These are phyloP conservation scores for Epinephelus moara DNA, from an alignment of 2,113 vertebrate genomes.

Conservation along the genomic window DNA sequence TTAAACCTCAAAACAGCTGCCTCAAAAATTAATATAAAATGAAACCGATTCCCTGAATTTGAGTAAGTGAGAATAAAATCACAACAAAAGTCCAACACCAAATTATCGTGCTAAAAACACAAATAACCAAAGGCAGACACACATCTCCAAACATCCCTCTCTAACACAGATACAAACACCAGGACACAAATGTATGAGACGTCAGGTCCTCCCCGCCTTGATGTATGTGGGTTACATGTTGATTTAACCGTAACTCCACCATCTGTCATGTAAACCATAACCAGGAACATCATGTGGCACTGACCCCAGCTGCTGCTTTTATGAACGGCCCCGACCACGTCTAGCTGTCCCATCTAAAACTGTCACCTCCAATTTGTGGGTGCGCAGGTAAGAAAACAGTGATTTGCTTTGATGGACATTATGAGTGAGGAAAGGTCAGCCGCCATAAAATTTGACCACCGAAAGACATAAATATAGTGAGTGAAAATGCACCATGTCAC, in stretches of 20 bases:
- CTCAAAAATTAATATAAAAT: background rate
- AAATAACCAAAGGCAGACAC: background rate
- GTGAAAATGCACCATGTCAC: background rate
- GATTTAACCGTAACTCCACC: constrained; percentile 46
- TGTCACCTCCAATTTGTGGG: constrained; percentile 63
- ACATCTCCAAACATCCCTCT: background rate
- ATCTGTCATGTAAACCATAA: constrained; percentile 63
- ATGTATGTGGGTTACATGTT: constrained; percentile 45
- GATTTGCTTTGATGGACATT: constrained; percentile 46
- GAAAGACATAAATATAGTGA: constrained; percentile 25
- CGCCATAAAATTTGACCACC: constrained; percentile 54
- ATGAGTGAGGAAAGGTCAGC: constrained; percentile 50
- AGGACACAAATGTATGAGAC: background rate
- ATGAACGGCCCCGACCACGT: constrained; percentile 34
- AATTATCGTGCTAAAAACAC: background rate
- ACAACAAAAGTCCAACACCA: background rate
- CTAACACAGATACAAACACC: background rate
- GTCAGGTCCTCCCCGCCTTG: background rate
- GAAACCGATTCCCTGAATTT: background rate
- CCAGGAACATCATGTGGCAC: constrained; percentile 21
- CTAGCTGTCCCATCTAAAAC: constrained; percentile 43
- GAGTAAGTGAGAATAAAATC: background rate
- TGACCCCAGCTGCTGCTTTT: constrained; percentile 60
- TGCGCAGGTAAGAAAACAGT: constrained; percentile 54
- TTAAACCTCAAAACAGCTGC: background rate